Base-by-base conservation (phyloP, 2,888 invertebrate genomes). In the Nasonovia ribisnigri region DNA sequence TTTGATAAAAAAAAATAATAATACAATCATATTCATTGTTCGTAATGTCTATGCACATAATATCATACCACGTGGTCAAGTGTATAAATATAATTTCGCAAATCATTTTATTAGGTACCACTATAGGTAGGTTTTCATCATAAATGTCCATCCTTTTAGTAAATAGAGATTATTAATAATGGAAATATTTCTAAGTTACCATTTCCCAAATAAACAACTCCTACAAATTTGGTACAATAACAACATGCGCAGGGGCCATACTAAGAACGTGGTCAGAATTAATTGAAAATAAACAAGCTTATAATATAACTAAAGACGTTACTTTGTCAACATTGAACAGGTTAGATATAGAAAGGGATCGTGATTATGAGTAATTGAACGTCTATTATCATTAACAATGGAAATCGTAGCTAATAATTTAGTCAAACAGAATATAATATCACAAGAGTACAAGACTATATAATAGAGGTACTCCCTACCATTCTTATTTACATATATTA, bases 221-320 rank as follows among this genome's bases (percentile, higher is more conserved):
- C 20, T 88, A 20, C 10, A n/a, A 24, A 51, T 48, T 46, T n/a
- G 43, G 60, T 43, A 46, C 43, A 29, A n/a, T 43, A 29, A 29
- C 26, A 3, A 60, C 11, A 60, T n/a, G 4, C 8, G 11, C 43
- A 29, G 90, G n/a, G 42, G 84, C 43, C 43, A 89, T 43, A 46
- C 11, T 46, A 24, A 77, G 46, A 48, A 67, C 48, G 67, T 90
- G 90, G 48, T 90, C 67, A 67, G 36, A 90, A 90, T 77, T 67
- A 90, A 90, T 90, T 90, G 67, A 48, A 90, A 48, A 90, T 46
- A 90, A 90, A 46, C 67, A 48, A 67, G 3, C 0, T 11, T 36
- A 24, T 48, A 6, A 24, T 48, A 6, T 48, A 67, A 36, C 24
- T 43, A 46, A 67, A 90, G 48, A 10, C 67, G 90, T 46, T n/a